Percentiles rank a stretch among this genome's conserved stretches.
phyloP scores from a whole-genome alignment of 23 tunicate genomes.

The Aplidium turbinatum region DNA sequence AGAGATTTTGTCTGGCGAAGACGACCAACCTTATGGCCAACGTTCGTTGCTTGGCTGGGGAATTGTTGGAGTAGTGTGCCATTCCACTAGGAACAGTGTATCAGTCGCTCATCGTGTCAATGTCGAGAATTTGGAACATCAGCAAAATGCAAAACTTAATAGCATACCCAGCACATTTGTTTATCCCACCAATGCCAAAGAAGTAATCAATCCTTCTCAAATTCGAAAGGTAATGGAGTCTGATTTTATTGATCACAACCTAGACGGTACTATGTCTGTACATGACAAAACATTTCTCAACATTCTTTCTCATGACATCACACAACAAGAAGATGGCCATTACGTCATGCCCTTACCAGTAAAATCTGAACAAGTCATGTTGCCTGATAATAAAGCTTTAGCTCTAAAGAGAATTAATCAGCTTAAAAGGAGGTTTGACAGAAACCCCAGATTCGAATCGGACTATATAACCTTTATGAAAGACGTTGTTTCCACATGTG shows the following conservation, averaged over 20 bases:
- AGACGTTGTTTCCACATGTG: conserved; percentile 4
- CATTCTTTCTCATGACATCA: not conserved
- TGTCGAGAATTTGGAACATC: not conserved
- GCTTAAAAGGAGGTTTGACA: conserved; percentile 3
- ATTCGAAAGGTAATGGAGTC: not conserved
- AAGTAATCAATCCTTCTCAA: not conserved
- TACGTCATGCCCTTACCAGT: conserved; percentile 1
- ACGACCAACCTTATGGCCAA: conserved; percentile 29
- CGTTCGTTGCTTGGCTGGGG: conserved; percentile 31
- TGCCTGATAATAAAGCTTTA: conserved; percentile 9
- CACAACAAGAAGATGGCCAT: not conserved
- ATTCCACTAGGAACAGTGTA: not conserved
- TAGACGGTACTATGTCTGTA: not conserved
- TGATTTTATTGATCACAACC: not conserved
- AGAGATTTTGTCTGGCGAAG: conserved; percentile 11
- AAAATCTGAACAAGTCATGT: not conserved
- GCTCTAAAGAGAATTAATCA: conserved; percentile 4
- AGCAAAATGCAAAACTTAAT: too few relatives aligned
- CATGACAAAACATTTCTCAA: conserved; percentile 12
- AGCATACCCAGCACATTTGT: conserved; percentile 5
- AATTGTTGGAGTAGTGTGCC: conserved; percentile 5
- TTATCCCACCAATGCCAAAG: not conserved
- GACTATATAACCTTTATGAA: conserved; percentile 27
- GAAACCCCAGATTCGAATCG: not conserved
- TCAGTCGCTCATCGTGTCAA: not conserved